Evolutionary conservation across 2,888 invertebrate genomes (phyloP), one percentile per base, ranked within the genome.

Genomic region (Oligia latruncula): DNA sequence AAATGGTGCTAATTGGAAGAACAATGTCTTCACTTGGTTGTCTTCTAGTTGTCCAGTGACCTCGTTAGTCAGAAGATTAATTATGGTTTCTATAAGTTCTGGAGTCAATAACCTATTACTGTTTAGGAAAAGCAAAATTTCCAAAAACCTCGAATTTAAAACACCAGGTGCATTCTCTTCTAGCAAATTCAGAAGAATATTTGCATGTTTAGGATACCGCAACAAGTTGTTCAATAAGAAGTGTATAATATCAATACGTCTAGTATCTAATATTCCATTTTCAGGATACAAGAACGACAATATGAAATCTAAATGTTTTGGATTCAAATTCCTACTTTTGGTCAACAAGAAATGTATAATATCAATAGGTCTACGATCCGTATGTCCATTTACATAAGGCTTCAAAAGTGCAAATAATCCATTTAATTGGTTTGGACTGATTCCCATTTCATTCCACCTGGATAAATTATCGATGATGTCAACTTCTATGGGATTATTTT

Each of bases 111-210:
- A 62, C 5, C 49, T 11, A n/a, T 78, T 70, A 43, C n/a, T 81
- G 72, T 85, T 35, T 23, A 89, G 66, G n/a, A 78, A 74, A 4
- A 89, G 58, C 11, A 89, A 65, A 8, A 85, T 81, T 8, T 89
- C 81, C 5, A 87, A 35, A 78, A 85, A 87, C 68, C 43, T 85
- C 29, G 88, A 89, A 46, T 83, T 71, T 9, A 79, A 23, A 15
- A 83, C 74, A 43, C 43, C 60, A 23, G 49, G 72, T 46, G 46
- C 11, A 46, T 87, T 66, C 0, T 84, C 60, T 77, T 52, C 9
- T 5, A 85, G 66, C 71, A 84, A 68, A 62, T 43, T 43, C 8
- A 85, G 43, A 17, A 87, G 43, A 60, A 29, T 62, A n/a, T 74
- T 43, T 49, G 52, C 60, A 17, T 68, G 52, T 46, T 68, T 62